Base-by-base conservation (phyloP, 37 sponge, comb jelly and placozoan genomes). In the Spongilla lacustris region DNA sequence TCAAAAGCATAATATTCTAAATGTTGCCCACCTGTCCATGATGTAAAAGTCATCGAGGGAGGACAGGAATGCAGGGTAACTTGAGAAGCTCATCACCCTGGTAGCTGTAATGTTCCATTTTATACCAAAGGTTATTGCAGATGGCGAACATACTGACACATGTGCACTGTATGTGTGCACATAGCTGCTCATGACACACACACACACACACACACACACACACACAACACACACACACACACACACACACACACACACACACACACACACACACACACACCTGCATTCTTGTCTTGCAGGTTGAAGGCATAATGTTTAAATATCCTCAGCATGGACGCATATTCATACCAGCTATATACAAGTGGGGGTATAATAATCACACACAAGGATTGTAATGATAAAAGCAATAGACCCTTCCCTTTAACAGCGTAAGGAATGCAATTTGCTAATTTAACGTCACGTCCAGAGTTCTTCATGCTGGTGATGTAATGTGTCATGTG, bases 1-100 rank as follows among this genome's bases (percentile, higher is more conserved):
- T 1, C 58, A 58, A 6, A 17, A 58, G 1, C 58, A 14, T 58
- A 58, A 58, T 17, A 58, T 14, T 17, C 19, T 58, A 14, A 17
- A 58, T 17, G 12, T 1, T 22, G 26, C 71, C 28, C 19, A 91
- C 92, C 92, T 91, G 83, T 77, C 80, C 92, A 91, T 91, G 68
- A 91, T 78, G 92, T 87, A 87, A 50, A 83, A 91, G 72, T 91
- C 92, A 77, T 91, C 92, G 5, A 91, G 70, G 1, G 92, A 91
- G n/a, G 82, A 81, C 35, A 91, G 79, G 67, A 37, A 81, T 23
- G 74, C 92, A 82, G 92, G 92, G 33, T 91, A 91, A 49, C 92
- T 91, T 24, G 92, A 91, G 38, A 91, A 91, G 10, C 87, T 85
- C 78, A 91, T 73, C 70, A 38, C 66, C 30, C 82, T 26, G 17